Conservation (phyloP, 2,888 invertebrate species). For the Catotricha subobsoleta region DNA sequence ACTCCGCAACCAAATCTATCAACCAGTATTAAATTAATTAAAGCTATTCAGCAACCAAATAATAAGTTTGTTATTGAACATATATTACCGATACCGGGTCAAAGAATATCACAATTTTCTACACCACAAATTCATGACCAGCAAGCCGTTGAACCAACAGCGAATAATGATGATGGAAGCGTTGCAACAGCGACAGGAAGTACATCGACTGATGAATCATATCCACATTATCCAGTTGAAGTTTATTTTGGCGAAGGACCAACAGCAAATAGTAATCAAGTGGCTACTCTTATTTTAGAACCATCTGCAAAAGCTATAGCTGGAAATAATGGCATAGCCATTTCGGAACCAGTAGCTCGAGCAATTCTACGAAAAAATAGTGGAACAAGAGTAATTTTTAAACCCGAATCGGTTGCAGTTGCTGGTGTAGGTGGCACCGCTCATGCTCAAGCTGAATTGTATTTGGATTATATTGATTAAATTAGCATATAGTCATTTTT, state of each 20-base stretch:
- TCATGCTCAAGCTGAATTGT: conserved; percentile 55
- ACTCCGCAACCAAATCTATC: not conserved
- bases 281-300: conserved; percentile 35
- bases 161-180: conserved; percentile 13
- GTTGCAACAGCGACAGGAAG: conserved; percentile 22
- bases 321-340: conserved; percentile 45
- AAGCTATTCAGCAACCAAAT: conserved; percentile 22
- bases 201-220: conserved; percentile 20
- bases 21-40: conserved; percentile 14
- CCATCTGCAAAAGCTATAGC: conserved; percentile 49
- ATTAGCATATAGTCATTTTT: too few species aligned
- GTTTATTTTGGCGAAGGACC: conserved; percentile 20
- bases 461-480: conserved; percentile 26
- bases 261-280: not conserved
- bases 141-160: conserved; percentile 4
- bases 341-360: conserved; percentile 48
- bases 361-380: conserved; percentile 43
- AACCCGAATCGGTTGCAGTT: conserved; percentile 50
- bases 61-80: conserved; percentile 24
- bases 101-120: conserved; percentile 2
- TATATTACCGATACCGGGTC: conserved; percentile 18
- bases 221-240: too few species aligned
- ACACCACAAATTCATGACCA: not conserved
- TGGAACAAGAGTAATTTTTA: conserved; percentile 42
- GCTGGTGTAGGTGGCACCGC: conserved; percentile 60